Conservation (phyloP, 2,888 invertebrate species). For the Seira sanloemensis region DNA sequence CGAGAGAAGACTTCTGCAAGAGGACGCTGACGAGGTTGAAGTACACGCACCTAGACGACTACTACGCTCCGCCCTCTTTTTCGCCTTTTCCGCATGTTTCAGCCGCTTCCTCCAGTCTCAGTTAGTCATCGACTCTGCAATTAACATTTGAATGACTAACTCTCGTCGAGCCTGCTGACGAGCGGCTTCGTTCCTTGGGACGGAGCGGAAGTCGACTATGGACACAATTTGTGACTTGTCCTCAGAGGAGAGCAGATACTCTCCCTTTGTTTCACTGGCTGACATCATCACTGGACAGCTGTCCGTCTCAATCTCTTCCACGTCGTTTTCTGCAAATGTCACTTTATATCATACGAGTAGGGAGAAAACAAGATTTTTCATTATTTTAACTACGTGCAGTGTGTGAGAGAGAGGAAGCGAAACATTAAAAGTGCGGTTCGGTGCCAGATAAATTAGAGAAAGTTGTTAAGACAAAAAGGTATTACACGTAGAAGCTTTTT, state of each 20-base stretch:
- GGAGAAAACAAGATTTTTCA: constrained; percentile 5
- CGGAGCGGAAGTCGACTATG: constrained; percentile 63
- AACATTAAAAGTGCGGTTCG: neutral
- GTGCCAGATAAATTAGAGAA: neutral
- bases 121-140: constrained; percentile 69
- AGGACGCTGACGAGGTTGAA: constrained; percentile 22
- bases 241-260: constrained; percentile 49
- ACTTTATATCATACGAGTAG: constrained; percentile 49
- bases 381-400: neutral
- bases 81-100: constrained; percentile 67
- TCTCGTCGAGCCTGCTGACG: constrained; percentile 64
- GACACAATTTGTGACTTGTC: constrained; percentile 67
- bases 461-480: neutral
- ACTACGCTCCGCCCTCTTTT: constrained; percentile 57
- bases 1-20: constrained; percentile 47
- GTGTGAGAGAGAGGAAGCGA: neutral
- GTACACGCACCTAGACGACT: constrained; percentile 49
- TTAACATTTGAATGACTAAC: constrained; percentile 68
- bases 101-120: constrained; percentile 69
- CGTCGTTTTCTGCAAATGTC: constrained; percentile 60
- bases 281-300: constrained; percentile 49
- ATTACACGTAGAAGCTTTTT: neutral
- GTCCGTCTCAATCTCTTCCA: constrained; percentile 47
- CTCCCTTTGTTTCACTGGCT: constrained; percentile 39
- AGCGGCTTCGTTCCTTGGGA: constrained; percentile 62